Base-by-base conservation (phyloP, 2,797 vertebrate genomes). In the Poliocrania exsul region DNA sequence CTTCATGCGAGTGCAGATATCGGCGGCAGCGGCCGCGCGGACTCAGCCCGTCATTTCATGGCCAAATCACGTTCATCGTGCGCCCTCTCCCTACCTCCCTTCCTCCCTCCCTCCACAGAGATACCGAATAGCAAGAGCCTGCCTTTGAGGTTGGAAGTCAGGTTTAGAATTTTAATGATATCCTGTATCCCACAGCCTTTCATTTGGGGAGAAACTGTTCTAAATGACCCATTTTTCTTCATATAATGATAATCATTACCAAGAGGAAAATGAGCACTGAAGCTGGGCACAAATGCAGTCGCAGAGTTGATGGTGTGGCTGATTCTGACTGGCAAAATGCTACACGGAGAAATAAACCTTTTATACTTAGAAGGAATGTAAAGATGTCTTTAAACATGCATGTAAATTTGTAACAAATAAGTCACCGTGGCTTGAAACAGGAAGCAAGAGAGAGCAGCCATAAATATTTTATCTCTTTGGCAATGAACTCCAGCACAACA, bases 141-240 rank as follows among this genome's bases (percentile, higher is more conserved):
- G 80, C 91, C 91, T 95, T 95, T 89, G 95, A 96, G 93, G 93
- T 54, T 94, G 93, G 91, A 88, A 96, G 94, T 89, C 93, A 91
- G 92, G 86, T 91, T 95, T 88, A 89, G 96, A 96, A 97, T 97
- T 91, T 96, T 96, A 97, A 97, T 97, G 95, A 96, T 90, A 95
- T 96, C 95, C 94, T 95, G 93, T 88, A 81, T 95, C 93, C 94
- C 91, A 91, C 86, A 92, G 92, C 95, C 95, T 96, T 96, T 96
- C 88, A 97, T 93, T 79, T 93, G 91, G 94, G 93, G 89, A 97
- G 92, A 91, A 95, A 69, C 89, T 2, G 17, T 91, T 94, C 92
- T 96, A 94, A 96, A 97, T 96, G 95, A 96, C 96, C 96, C 95
- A 96, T 96, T 97, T 97, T 97, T 96, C 95, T 88, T 94, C 81